A percentile compares a stretch with the other conserved stretches of the same genome.
These are phyloP conservation scores for Papilio polytes DNA, from an alignment of 1,140 invertebrate genomes.

Conservation along the genomic window DNA sequence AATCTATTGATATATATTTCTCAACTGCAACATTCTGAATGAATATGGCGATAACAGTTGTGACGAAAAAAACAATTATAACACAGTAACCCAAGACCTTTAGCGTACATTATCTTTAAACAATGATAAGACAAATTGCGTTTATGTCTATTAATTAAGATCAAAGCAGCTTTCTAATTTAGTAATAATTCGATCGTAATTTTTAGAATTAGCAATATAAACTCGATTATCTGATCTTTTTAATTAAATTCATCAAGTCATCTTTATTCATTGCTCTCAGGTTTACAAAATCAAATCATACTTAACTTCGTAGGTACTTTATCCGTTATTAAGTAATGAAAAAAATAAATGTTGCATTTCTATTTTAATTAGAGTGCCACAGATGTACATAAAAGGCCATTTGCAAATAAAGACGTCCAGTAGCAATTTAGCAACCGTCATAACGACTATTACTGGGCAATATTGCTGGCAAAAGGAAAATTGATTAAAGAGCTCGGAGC, in stretches of 20 bases:
- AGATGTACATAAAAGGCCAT: slow-evolving; percentile 21
- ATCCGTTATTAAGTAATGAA: not conserved
- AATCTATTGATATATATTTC: not conserved
- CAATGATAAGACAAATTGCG: not conserved
- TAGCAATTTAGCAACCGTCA: slow-evolving; percentile 50
- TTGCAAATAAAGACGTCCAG: slow-evolving; percentile 30
- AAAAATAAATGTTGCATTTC: not conserved
- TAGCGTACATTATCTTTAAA: slow-evolving; percentile 1
- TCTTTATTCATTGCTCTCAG: not conserved
- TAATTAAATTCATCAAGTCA: not conserved
- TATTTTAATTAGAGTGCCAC: slow-evolving; percentile 4
- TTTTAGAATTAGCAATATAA: not conserved
- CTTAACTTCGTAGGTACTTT: not conserved
- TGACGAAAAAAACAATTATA: not conserved
- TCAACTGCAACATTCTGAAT: not conserved
- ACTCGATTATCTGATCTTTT: not conserved
- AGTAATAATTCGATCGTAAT: not conserved
- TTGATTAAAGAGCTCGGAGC: slow-evolving; percentile 72
- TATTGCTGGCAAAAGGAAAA: slow-evolving; percentile 59
- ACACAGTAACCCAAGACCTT: not conserved
- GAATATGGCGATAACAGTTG: not conserved
- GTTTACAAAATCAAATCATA: not conserved
- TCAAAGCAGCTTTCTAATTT: not conserved
- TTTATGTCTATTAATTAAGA: no score
- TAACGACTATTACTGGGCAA: slow-evolving; percentile 53